Percentiles rank a stretch among this genome's conserved stretches.
Evolutionary conservation across 2,113 vertebrate genomes (phyloP).

Genomic region (Cryptomyrus ogoouensis): DNA sequence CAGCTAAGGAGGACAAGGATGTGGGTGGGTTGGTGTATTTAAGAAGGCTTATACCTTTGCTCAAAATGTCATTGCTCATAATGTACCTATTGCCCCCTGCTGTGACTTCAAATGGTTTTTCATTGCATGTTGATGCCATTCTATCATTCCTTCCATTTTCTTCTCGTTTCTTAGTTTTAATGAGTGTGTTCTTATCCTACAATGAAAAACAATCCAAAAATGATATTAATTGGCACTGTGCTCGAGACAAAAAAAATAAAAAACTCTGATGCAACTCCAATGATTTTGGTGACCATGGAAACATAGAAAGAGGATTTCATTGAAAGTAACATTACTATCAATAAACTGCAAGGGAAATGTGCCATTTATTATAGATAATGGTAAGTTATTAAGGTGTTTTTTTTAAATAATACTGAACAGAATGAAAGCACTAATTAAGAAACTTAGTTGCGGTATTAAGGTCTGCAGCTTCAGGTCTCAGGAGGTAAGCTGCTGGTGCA

Average conservation of each 20-base stretch:
- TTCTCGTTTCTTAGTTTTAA: background rate
- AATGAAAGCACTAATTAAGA: background rate
- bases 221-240: background rate
- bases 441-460: background rate
- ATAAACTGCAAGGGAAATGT: background rate
- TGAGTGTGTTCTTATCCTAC: background rate
- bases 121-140: background rate
- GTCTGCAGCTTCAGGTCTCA: background rate
- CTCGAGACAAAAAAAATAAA: background rate
- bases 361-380: background rate
- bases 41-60: background rate
- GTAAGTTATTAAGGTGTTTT: background rate
- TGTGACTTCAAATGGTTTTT: background rate
- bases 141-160: background rate
- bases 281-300: slow-evolving; percentile 14
- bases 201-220: background rate
- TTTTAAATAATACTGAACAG: background rate
- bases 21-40: background rate
- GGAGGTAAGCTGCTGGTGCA: background rate
- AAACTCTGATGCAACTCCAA: slow-evolving; percentile 2
- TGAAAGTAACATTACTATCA: background rate
- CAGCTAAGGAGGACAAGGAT: background rate
- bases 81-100: background rate
- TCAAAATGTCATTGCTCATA: background rate
- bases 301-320: background rate